These are phyloP conservation scores for Euproctis similis DNA, from an alignment of 2,888 invertebrate genomes.

Conservation along the genomic window DNA sequence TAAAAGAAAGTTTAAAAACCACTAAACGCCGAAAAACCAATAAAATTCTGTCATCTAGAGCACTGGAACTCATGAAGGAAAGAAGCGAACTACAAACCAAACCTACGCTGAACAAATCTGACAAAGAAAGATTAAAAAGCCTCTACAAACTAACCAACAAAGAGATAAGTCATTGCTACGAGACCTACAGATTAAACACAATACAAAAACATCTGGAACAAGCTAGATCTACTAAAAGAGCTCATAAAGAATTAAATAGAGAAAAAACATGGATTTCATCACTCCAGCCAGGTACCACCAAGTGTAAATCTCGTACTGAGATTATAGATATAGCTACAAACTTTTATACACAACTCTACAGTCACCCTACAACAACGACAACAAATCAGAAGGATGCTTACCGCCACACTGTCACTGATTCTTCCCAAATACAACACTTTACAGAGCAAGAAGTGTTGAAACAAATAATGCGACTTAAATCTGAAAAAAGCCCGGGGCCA, in stretches of 20 bases:
- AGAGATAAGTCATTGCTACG: neutral
- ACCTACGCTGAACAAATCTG: neutral
- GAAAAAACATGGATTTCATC: neutral
- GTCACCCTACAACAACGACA: neutral
- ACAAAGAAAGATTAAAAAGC: neutral
- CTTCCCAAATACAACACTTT: neutral
- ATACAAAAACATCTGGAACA: neutral
- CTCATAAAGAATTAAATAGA: neutral
- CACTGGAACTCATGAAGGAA: neutral
- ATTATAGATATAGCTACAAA: neutral
- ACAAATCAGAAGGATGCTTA: neutral
- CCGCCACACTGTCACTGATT: neutral
- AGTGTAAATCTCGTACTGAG: conserved; percentile 1
- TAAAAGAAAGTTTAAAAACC: neutral
- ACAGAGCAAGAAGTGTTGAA: neutral
- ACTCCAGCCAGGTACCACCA: neutral
- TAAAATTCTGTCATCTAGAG: neutral
- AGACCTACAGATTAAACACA: neutral
- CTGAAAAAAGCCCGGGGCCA: too few species aligned
- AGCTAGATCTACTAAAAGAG: neutral
- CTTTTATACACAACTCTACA: neutral
- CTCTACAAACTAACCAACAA: neutral
- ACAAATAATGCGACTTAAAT: too few species aligned
- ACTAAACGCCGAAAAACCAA: neutral
- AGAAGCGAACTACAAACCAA: neutral